These are phyloP conservation scores for Scortum barcoo DNA, from an alignment of 2,113 vertebrate genomes.

Conservation along the genomic window DNA sequence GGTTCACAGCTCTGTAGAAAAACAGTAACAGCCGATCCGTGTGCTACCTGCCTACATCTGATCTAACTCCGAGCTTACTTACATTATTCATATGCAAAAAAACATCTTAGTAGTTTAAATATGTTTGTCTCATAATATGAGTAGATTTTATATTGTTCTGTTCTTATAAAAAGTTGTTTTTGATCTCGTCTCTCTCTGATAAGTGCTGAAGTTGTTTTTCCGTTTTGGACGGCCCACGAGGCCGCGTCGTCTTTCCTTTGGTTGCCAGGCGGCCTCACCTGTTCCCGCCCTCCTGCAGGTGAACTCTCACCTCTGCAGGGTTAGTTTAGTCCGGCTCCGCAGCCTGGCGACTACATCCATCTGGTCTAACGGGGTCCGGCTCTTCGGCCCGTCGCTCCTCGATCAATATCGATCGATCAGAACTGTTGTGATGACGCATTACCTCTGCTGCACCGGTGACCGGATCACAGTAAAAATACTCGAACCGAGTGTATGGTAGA, in stretches of 20 bases:
- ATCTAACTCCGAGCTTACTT: constrained; percentile 6
- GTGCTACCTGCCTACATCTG: constrained; percentile 62
- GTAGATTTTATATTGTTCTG: constrained; percentile 65
- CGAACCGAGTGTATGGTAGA: too few relatives aligned
- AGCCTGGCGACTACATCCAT: constrained; percentile 72
- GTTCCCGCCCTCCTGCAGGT: constrained; percentile 26
- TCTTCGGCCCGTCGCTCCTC: constrained; percentile 9
- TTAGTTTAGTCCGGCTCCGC: constrained; percentile 32
- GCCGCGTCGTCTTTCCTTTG: constrained; percentile 74
- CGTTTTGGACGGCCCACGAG: constrained; percentile 23
- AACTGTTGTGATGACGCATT: constrained; percentile 21
- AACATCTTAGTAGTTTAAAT: constrained; percentile 75
- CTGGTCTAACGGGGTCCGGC: constrained; percentile 64
- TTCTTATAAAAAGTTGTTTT: constrained; percentile 53
- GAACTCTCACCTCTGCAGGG: constrained; percentile 42
- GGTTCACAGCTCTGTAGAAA: constrained; percentile 82
- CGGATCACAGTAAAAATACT: too few relatives aligned
- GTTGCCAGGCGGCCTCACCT: constrained; percentile 69
- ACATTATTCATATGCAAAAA: constrained; percentile 63
- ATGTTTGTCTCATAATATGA: constrained; percentile 75
- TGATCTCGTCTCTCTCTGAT: constrained; percentile 29
- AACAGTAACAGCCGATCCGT: constrained; percentile 67
- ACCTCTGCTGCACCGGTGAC: constrained; percentile 27
- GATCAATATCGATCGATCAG: constrained; percentile 27
- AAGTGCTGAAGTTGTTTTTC: constrained; percentile 78